Base-by-base conservation (phyloP, 2,888 invertebrate species). In the Drosophila antonietae region DNA sequence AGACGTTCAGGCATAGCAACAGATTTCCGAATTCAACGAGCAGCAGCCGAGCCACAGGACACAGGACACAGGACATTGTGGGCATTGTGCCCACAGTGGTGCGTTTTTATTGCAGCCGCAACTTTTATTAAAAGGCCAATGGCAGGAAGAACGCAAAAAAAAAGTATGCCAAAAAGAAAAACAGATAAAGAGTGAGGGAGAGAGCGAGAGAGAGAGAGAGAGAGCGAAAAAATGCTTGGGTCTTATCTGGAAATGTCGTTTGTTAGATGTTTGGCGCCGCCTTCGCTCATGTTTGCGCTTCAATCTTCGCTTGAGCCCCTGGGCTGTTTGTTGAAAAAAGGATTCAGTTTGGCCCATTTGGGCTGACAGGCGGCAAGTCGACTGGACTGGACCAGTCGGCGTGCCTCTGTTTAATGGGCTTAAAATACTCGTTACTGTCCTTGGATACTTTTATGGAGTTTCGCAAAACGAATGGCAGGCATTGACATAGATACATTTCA, bases 401-500 rank as follows among this genome's bases (percentile, higher is more conserved):
- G 53, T 28, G 55, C 46, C 70, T 68, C 75, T 39, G 75, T 80
- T 84, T 87, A 85, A 86, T 83, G 73, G 88, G 58, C 81, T 86
- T 83, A 73, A 86, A 85, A 83, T 75, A 72, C 72, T 61, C 61
- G 55, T 57, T 62, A 57, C 65, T 73, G 63, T 62, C 63, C 68
- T 57, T 70, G 74, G 76, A 82, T 72, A 79, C 73, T 77, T 79
- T 88, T 77, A 73, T 75, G 59, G 81, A 83, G 83, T 73, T 84
- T 88, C 85, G 88, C 88, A 84, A 85, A 84, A 77, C 70, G 78
- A 85, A 80, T 83, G 76, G 66, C 74, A 73, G 71, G 56, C 72
- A 83, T 85, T 84, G 88, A 85, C 80, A 80, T 88, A 88, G 84
- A 85, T 83, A 85, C 88, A 88, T 86, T 79, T 86, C 72, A 84